These are phyloP conservation scores for Melanotus villosus DNA, from an alignment of 2,888 invertebrate genomes.

Conservation along the genomic window DNA sequence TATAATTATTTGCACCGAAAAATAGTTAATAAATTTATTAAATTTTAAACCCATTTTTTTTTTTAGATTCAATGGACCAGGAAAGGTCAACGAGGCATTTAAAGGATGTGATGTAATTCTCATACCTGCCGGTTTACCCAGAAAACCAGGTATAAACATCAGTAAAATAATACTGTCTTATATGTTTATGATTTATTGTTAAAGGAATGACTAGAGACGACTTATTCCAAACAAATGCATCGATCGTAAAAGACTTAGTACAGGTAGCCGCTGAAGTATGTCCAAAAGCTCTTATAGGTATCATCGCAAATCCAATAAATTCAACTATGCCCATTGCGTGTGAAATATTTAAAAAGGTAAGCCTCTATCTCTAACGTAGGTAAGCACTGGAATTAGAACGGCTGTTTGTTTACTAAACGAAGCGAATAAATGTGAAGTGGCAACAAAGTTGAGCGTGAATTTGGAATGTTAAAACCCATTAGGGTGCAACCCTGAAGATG, in stretches of 20 bases:
- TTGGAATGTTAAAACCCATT: too few species aligned
- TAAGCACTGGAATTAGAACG: too few species aligned
- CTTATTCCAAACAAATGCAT: slow-evolving; percentile 98
- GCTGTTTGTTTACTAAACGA: too few species aligned
- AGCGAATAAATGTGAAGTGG: too few species aligned
- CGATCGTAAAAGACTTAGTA: slow-evolving; percentile 92
- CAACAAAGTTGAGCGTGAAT: too few species aligned
- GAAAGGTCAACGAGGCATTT: slow-evolving; percentile 83
- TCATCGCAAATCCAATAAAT: slow-evolving; percentile 99
- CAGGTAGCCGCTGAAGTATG: slow-evolving; percentile 84
- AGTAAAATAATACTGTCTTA: neutral
- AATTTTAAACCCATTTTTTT: too few species aligned
- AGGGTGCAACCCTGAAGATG: too few species aligned
- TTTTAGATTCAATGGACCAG: slow-evolving; percentile 77
- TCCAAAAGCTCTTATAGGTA: slow-evolving; percentile 94
- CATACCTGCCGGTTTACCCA: slow-evolving; percentile 98
- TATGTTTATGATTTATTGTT: too few species aligned
- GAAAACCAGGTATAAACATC: slow-evolving; percentile 83
- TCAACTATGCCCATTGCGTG: slow-evolving; percentile 98
- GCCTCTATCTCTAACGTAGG: neutral
- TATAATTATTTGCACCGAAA: too few species aligned
- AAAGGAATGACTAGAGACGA: slow-evolving; percentile 96
- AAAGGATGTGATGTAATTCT: slow-evolving; percentile 82
- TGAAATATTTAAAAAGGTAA: slow-evolving; percentile 90
- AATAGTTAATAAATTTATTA: too few species aligned